phyloP scores from a whole-genome alignment of 2,113 vertebrate genomes.

The Henicopernis longicauda region DNA sequence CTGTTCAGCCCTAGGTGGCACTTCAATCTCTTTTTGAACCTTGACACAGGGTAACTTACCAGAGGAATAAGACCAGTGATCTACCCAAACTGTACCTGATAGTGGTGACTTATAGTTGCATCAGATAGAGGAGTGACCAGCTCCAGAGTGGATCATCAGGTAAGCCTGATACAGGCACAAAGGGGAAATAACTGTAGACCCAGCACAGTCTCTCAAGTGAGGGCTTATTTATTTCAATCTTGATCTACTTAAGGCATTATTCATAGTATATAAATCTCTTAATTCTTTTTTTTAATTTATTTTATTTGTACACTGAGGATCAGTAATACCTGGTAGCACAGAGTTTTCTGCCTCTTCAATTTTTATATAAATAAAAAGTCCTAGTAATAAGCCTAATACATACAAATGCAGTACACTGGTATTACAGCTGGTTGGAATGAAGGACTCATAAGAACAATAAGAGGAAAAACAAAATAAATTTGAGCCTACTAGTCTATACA shows the following conservation, averaged over 20 bases:
- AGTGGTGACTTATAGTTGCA: background rate
- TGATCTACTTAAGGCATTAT: constrained; percentile 18
- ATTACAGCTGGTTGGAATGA: background rate
- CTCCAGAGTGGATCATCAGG: background rate
- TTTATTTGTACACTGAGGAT: background rate
- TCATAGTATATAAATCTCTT: background rate
- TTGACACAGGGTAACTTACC: background rate
- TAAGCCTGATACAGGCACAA: background rate
- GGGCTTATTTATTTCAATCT: background rate
- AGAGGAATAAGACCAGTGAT: background rate
- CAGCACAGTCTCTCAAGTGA: background rate
- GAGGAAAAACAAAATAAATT: background rate
- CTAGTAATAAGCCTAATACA: background rate
- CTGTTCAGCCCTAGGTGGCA: background rate
- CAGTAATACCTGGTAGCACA: background rate
- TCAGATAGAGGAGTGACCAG: background rate
- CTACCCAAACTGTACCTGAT: background rate
- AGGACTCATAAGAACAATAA: background rate
- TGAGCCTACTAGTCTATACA: background rate
- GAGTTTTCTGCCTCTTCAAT: background rate
- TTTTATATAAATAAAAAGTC: background rate
- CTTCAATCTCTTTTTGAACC: background rate
- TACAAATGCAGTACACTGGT: background rate
- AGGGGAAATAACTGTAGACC: background rate
- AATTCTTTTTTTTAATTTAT: background rate